Percentiles rank a stretch among this genome's conserved stretches.
Conservation (phyloP, 2,113 vertebrate genomes). For the Pluvianellus socialis region DNA sequence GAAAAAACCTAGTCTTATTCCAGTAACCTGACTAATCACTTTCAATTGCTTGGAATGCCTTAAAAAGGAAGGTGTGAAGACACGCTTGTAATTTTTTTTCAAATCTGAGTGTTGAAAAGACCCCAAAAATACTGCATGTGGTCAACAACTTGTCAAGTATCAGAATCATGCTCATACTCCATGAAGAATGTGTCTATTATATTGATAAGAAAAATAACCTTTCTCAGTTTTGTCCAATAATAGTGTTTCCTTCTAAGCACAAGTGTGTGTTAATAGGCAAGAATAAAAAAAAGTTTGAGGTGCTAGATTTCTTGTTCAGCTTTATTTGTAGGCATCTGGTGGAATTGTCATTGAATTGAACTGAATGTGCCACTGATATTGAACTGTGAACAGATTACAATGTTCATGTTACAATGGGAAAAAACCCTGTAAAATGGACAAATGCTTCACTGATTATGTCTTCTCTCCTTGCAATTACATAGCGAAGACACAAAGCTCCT, state of each 20-base stretch:
- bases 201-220: background rate
- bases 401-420: background rate
- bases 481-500: background rate
- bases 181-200: background rate
- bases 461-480: background rate
- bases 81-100: rapidly evolving
- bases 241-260: background rate
- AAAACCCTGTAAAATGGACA: background rate
- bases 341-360: slow-evolving; percentile 14
- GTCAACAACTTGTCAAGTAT: background rate
- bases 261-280: background rate
- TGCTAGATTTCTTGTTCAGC: background rate
- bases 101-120: background rate
- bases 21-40: background rate
- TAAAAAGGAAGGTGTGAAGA: background rate
- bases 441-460: background rate
- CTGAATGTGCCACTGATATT: slow-evolving; percentile 32
- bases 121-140: background rate
- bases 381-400: slow-evolving; percentile 49
- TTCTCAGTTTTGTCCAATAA: background rate
- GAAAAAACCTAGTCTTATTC: background rate
- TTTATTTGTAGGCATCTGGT: background rate
- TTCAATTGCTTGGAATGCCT: background rate
- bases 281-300: background rate
- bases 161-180: background rate